Percentiles rank a stretch among this genome's conserved stretches.
Conservation (phyloP, 2,797 vertebrate genomes). For the Petrocephalus schoutedeni region DNA sequence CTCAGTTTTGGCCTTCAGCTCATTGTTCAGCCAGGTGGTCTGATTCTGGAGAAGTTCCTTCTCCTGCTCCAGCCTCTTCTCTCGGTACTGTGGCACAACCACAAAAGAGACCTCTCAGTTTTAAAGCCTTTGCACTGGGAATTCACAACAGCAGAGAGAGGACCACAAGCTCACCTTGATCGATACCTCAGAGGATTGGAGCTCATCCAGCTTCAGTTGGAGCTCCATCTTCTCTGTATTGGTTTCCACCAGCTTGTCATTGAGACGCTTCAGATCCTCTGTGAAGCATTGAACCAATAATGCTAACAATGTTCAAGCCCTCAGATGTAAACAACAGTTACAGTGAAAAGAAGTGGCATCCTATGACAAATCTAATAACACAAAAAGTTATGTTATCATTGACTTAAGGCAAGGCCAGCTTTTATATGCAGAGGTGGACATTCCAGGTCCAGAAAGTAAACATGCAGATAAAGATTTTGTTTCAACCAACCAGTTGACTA, state of each 20-base stretch:
- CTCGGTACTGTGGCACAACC: slow-evolving; percentile 66
- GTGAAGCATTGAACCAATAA: slow-evolving; percentile 3
- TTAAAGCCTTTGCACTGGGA: background rate
- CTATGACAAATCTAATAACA: background rate
- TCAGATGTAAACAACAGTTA: background rate
- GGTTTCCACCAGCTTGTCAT: slow-evolving; percentile 81
- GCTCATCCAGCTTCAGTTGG: slow-evolving; percentile 82
- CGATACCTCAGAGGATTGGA: slow-evolving; percentile 82
- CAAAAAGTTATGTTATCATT: background rate
- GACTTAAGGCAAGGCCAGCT: background rate
- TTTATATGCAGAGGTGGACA: background rate
- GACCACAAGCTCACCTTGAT: slow-evolving; percentile 65
- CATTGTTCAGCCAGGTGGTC: slow-evolving; percentile 75
- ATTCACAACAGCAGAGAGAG: background rate
- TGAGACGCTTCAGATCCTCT: slow-evolving; percentile 85
- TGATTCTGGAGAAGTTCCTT: slow-evolving; percentile 84
- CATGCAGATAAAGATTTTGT: background rate
- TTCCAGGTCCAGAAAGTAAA: background rate
- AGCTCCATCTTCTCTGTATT: slow-evolving; percentile 80
- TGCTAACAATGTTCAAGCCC: background rate
- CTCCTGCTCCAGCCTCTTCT: slow-evolving; percentile 88
- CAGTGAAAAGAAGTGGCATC: too few relatives aligned
- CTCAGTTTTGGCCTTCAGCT: slow-evolving; percentile 86
- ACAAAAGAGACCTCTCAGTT: slow-evolving; percentile 7
- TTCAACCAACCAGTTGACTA: background rate